Conservation (phyloP, 2,113 vertebrate species). For the Crotalus helleri region DNA sequence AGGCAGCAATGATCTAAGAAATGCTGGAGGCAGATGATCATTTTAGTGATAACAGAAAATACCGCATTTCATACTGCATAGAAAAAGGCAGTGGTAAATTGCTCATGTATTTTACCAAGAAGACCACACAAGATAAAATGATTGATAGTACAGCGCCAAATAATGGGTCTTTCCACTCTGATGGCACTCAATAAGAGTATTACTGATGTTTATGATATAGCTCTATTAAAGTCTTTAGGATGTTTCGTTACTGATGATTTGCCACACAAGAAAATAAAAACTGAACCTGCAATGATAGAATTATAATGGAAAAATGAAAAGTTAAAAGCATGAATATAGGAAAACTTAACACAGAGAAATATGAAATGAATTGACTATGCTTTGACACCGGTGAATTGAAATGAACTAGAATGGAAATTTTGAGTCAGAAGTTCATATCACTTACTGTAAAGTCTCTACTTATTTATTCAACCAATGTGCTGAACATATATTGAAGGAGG, state of each 20-base stretch:
- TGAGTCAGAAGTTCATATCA: neutral
- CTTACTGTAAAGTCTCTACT: neutral
- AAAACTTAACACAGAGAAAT: neutral
- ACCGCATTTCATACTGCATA: neutral
- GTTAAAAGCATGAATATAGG: neutral
- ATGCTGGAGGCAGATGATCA: neutral
- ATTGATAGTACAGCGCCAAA: neutral
- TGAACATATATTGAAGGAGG: neutral
- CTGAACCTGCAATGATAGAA: neutral
- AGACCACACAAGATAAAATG: neutral
- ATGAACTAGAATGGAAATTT: neutral
- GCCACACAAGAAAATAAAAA: neutral
- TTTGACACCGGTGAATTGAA: neutral
- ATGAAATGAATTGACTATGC: neutral
- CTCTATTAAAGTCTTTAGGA: neutral
- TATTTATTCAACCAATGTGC: neutral
- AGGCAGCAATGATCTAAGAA: neutral
- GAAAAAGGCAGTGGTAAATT: neutral
- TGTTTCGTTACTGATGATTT: neutral
- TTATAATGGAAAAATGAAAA: neutral
- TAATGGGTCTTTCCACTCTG: neutral
- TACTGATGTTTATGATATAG: neutral
- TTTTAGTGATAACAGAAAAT: neutral
- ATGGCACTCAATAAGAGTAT: neutral
- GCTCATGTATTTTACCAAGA: neutral